phyloP scores from a whole-genome alignment of 2,113 vertebrate genomes.

The Haemorhous mexicanus region DNA sequence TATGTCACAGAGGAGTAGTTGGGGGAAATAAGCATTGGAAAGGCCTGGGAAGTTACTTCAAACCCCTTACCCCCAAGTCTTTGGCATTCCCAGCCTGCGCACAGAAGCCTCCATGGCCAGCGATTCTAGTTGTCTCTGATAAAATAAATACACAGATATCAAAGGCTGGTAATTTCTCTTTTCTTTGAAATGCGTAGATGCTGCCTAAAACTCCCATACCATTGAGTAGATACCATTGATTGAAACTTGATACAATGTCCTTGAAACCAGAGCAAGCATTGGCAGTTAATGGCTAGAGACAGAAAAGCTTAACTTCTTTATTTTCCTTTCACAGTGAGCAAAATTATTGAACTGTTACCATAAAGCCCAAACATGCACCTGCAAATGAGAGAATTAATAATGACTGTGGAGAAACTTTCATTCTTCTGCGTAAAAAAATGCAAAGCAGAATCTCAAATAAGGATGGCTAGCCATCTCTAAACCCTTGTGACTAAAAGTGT shows the following conservation, averaged over 20 bases:
- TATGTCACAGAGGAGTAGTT: rapidly evolving
- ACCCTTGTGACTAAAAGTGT: background rate
- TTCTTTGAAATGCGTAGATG: background rate
- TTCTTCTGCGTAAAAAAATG: background rate
- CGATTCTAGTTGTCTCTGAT: background rate
- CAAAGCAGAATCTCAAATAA: background rate
- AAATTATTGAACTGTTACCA: background rate
- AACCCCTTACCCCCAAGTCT: background rate
- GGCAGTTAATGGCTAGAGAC: background rate
- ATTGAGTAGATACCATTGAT: background rate
- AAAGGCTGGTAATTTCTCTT: background rate
- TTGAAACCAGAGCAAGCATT: background rate
- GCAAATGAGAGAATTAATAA: background rate
- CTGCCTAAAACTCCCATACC: background rate
- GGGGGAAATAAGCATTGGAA: background rate
- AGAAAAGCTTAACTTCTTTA: background rate
- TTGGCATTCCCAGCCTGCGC: background rate
- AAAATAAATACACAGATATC: background rate
- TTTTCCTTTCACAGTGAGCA: background rate
- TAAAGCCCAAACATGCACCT: background rate
- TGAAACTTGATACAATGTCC: background rate
- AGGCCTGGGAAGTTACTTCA: background rate
- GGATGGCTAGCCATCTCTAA: background rate
- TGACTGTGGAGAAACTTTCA: background rate
- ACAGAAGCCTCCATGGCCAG: background rate